Evolutionary conservation across 1,140 invertebrate species (phyloP).

Genomic region (Musca domestica): DNA sequence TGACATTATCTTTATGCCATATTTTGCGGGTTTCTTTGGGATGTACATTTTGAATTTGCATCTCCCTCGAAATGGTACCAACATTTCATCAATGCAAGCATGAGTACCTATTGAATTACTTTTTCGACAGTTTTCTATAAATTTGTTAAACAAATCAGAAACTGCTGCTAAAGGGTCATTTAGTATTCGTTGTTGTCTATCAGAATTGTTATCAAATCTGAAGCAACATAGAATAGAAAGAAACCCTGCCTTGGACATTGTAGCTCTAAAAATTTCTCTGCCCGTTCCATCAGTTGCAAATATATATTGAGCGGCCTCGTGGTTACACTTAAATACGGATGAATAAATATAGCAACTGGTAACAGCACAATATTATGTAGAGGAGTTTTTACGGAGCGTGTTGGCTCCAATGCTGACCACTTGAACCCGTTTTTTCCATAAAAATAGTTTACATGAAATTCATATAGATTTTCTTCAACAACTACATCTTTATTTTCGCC

Average conservation of each 20-base stretch:
- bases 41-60: slow-evolving; percentile 54
- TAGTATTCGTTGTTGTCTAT: not conserved
- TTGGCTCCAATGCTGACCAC: not conserved
- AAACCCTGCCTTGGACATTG: slow-evolving; percentile 37
- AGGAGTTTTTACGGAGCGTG: not conserved
- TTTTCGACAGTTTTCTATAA: slow-evolving; percentile 41
- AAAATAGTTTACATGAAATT: not conserved
- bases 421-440: not conserved
- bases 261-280: slow-evolving; percentile 35
- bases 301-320: slow-evolving; percentile 30
- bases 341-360: not conserved
- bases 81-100: slow-evolving; percentile 53
- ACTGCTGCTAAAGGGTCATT: not conserved
- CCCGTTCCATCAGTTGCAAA: slow-evolving; percentile 41
- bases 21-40: slow-evolving; percentile 55
- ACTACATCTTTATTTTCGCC: not conserved
- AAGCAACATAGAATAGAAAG: slow-evolving; percentile 25
- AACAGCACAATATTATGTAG: not conserved
- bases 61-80: slow-evolving; percentile 47
- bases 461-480: not conserved
- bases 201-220: not conserved
- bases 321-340: slow-evolving; percentile 34
- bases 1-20: slow-evolving; percentile 52
- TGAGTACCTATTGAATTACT: slow-evolving; percentile 36
- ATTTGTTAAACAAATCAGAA: slow-evolving; percentile 5